Percentiles rank a stretch among this genome's conserved stretches.
Conservation (phyloP, 2,888 invertebrate species). For the Cantharis lateralis region DNA sequence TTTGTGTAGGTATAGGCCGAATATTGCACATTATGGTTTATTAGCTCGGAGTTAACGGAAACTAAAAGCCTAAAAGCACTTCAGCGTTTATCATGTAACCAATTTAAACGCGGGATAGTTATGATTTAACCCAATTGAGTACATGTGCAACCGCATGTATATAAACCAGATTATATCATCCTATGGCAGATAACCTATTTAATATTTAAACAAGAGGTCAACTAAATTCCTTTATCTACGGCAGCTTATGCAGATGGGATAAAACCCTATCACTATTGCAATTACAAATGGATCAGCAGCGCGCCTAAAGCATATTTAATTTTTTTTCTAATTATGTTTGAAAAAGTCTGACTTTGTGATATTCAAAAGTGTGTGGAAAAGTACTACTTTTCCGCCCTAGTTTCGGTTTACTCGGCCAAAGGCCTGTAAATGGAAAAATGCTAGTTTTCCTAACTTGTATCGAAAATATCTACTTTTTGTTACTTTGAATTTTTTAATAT, state of each 20-base stretch:
- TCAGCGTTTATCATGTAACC: not conserved
- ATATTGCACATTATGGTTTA: not conserved
- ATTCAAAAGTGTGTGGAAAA: too few species aligned
- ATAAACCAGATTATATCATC: not conserved
- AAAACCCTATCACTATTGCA: not conserved
- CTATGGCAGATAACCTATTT: not conserved
- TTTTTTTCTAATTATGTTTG: too few species aligned
- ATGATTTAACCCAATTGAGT: not conserved
- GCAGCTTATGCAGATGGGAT: not conserved
- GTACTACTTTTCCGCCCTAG: too few species aligned
- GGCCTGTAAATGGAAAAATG: too few species aligned
- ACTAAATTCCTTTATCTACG: not conserved
- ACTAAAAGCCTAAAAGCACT: not conserved
- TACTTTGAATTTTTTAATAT: too few species aligned
- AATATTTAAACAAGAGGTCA: not conserved
- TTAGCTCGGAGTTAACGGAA: not conserved
- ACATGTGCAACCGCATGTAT: not conserved
- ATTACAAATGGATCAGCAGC: too few species aligned
- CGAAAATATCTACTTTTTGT: too few species aligned
- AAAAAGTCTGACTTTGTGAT: too few species aligned
- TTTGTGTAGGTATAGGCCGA: too few species aligned
- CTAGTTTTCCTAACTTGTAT: too few species aligned
- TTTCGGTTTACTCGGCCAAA: too few species aligned
- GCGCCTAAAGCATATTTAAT: too few species aligned
- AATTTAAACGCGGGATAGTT: not conserved